Percentiles rank a stretch among this genome's conserved stretches.
Evolutionary conservation across 2,113 vertebrate species (phyloP).

Genomic region (Cairina moschata): DNA sequence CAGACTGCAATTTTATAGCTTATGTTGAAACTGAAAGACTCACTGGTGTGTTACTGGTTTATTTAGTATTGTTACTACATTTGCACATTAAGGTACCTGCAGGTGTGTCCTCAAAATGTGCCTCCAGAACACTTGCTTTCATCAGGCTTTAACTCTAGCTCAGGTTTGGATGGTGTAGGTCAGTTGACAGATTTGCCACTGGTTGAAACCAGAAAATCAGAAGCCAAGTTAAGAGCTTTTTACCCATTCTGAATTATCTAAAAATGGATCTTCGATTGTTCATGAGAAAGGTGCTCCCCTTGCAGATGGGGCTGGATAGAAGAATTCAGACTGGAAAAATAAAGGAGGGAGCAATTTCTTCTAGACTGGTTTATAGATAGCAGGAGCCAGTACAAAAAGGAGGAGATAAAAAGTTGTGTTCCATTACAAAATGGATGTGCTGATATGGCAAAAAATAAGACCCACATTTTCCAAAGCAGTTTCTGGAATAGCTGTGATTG

Average conservation of each 20-base stretch:
- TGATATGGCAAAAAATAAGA: background rate
- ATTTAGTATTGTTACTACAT: background rate
- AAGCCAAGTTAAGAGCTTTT: background rate
- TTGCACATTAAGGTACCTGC: background rate
- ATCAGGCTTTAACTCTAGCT: background rate
- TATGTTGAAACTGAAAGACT: background rate
- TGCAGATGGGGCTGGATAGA: background rate
- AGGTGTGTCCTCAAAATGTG: background rate
- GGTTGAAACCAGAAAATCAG: background rate
- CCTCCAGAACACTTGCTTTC: background rate
- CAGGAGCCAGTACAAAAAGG: background rate
- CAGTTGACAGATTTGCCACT: background rate
- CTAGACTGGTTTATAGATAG: background rate
- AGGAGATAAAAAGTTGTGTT: background rate
- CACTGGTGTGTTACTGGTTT: background rate
- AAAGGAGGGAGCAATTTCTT: background rate
- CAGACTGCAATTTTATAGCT: background rate
- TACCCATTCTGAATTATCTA: rapidly evolving
- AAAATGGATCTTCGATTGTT: background rate
- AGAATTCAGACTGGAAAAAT: background rate
- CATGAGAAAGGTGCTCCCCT: background rate
- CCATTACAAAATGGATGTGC: background rate
- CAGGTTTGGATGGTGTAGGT: background rate
- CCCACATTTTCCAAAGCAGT: rapidly evolving
- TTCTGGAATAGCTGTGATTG: background rate